Evolutionary conservation across 2,113 vertebrate genomes (phyloP), one percentile per base, ranked within the genome.

Genomic region (Candoia aspera): DNA sequence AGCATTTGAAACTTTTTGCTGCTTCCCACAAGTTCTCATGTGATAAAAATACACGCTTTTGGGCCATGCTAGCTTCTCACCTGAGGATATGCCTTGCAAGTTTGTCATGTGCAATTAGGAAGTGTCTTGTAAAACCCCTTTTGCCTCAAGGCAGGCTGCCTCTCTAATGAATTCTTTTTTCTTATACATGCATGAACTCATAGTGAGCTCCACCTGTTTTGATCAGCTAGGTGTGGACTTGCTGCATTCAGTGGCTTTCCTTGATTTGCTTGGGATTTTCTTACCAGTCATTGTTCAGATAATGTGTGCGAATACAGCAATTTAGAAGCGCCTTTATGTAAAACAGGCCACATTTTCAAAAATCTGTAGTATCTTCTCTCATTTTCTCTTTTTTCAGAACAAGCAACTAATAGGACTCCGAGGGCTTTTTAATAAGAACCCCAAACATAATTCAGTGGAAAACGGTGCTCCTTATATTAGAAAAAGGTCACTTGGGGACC

Each of bases 341-440:
- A 3, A 26, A 0, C 3, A 1, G 3, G 0, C 57, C 19, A 62
- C 68, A 6, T 90, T 92, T 21, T 58, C 59, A 5, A 0, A 62
- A 94, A 37, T 60, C 4, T 93, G 29, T 89, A 94, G 0, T 92
- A 92, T 85, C 17, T 88, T 37, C 42, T 55, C 23, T 8, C 13
- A 33, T 9, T 89, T 53, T 89, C 84, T 84, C 92, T 92, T 90
- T 88, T 84, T 93, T 91, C 96, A 99, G 99, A 98, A 97, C 93
- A 98, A 98, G 93, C 99, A 99, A 93, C 97, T 99, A 89, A 98
- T 99, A 86, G 99, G 99, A 24, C 98, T 99, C 87, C 98, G 98
- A 42, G 98, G 99, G 91, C 96, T 99, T 91, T 99, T 99, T 95
- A 98, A 97, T 94, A 99, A 98, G 95, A 98, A 97, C 49, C 98